Percentiles rank a stretch among this genome's conserved stretches.
Evolutionary conservation across 2,113 vertebrate genomes (phyloP).

Genomic region (Marmota monax): DNA sequence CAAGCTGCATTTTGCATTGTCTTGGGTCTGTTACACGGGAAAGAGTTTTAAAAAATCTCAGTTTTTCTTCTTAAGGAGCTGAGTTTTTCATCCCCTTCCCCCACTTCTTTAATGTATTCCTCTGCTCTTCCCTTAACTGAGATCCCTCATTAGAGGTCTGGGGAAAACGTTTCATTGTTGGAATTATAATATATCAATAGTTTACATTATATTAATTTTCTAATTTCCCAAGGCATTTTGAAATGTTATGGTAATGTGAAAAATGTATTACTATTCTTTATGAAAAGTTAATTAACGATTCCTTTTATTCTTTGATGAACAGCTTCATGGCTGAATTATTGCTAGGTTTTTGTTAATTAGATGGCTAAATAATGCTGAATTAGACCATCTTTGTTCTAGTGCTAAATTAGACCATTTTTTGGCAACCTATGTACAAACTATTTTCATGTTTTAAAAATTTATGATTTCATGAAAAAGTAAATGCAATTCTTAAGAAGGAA

Average conservation of each 20-base stretch:
- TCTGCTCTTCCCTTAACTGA: not conserved
- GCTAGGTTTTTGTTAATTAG: not conserved
- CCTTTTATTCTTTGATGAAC: conserved; percentile 55
- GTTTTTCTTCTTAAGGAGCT: not conserved
- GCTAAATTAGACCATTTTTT: conserved; percentile 35
- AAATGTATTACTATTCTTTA: conserved; percentile 50
- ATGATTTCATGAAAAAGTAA: conserved; percentile 37
- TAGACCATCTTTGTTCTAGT: conserved; percentile 37
- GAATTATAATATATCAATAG: conserved; percentile 48
- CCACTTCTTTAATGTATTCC: not conserved
- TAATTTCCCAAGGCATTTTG: conserved; percentile 48
- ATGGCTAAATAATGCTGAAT: conserved; percentile 53
- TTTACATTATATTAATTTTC: conserved; percentile 60
- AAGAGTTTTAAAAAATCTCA: not conserved
- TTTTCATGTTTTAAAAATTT: conserved; percentile 36
- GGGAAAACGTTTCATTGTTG: conserved; percentile 2
- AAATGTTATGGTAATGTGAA: conserved; percentile 58
- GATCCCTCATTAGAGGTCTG: not conserved
- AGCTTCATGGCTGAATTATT: conserved; percentile 40
- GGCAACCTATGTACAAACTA: not conserved
- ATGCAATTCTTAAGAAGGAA: conserved; percentile 39
- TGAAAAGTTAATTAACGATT: conserved; percentile 65
- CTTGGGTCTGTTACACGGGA: not conserved
- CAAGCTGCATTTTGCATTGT: not conserved
- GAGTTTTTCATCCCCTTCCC: not conserved